These are phyloP conservation scores for Emydura subglobosa DNA, from an alignment of 2,113 vertebrate genomes.

Conservation along the genomic window DNA sequence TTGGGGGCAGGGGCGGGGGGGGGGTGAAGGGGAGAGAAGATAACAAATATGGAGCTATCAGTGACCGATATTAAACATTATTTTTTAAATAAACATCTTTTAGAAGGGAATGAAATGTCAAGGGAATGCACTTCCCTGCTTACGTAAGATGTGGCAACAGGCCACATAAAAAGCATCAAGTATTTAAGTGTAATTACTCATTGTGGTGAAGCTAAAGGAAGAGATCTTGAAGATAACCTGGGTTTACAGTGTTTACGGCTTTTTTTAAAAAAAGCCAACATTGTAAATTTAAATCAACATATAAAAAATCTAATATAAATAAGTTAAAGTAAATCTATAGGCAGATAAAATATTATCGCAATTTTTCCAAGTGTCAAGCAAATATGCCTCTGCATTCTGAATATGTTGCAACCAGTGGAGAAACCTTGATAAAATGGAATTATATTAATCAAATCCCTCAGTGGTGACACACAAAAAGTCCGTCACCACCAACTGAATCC, in stretches of 20 bases:
- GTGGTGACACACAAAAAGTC: background rate
- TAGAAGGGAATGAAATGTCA: background rate
- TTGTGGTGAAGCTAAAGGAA: background rate
- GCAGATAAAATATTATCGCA: background rate
- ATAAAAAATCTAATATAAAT: background rate
- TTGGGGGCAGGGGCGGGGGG: background rate
- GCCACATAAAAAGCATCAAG: background rate
- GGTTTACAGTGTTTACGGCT: fast-evolving
- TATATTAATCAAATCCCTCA: background rate
- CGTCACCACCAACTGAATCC: background rate
- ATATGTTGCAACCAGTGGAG: background rate
- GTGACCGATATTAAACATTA: background rate
- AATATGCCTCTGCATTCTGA: background rate
- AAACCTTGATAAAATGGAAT: background rate
- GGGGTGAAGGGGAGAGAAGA: background rate
- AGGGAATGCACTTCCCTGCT: background rate
- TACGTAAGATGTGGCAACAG: background rate
- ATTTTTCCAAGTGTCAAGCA: background rate
- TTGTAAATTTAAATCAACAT: background rate
- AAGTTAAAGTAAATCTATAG: background rate
- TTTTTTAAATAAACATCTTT: background rate
- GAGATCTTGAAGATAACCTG: background rate
- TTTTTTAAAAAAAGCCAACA: background rate
- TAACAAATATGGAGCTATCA: background rate
- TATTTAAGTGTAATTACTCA: background rate